Evolutionary conservation across 2,113 vertebrate species (phyloP), one percentile per base, ranked within the genome.

Genomic region (Rhineura floridana): DNA sequence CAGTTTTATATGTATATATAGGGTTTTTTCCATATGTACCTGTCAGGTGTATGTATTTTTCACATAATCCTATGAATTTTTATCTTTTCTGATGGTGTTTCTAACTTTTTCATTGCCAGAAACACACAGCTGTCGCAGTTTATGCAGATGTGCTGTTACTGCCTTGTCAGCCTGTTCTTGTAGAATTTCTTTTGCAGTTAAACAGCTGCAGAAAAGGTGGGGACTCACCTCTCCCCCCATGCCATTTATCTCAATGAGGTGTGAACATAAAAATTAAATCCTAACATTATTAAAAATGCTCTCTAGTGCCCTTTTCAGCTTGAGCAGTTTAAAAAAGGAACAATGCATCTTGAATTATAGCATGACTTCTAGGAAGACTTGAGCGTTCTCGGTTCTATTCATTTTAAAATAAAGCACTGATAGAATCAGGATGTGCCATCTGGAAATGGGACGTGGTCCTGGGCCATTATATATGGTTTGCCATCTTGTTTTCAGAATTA

Each of bases 141-240:
- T 63, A 46, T 84, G n/a, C 15, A 87, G 36, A 67, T 81, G 85
- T 91, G 79, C 36, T 84, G 1, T 67, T 91, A 80, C 33, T 89
- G 30, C 92, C 90, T 91, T 70, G 84, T 42, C 33, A 80, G 30
- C 13, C 0, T 65, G 55, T 36, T 92, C 55, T 81, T 86, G 52
- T 4, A 73, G 46, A 86, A 39, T 19, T 55, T 80, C 52, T 23
- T 81, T 19, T 59, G 8, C 10, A 82, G 77, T 50, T 88, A 78
- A 89, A 2, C 25, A 83, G 28, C 70, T 83, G 90, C 36, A 28
- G 83, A 36, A 36, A 83, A 83, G 21, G 62, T 11, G 52, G 48
- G 15, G 88, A 39, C n/a, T 65, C 0, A 28, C 87, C 84, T 89
- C 4, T 86, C 12, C 12, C 7, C 21, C 85, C 6, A 19, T 90